These are phyloP conservation scores for Melanotaenia trifasciata DNA, from an alignment of 2,797 vertebrate species.

Conservation along the genomic window DNA sequence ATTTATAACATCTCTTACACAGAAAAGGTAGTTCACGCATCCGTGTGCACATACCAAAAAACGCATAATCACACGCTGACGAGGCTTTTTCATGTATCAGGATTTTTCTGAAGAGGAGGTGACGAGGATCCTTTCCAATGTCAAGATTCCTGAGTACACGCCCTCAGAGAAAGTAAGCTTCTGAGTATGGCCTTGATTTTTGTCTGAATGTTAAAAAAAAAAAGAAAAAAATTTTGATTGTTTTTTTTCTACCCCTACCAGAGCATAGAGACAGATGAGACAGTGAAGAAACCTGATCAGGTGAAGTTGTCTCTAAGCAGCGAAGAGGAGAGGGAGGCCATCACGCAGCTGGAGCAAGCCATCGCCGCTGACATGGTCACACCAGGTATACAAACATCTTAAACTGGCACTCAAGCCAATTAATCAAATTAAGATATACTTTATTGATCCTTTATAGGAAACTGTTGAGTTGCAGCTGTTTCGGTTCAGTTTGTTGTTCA, in stretches of 20 bases:
- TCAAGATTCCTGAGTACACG: constrained; percentile 91
- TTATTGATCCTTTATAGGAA: too few species aligned
- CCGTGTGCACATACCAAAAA: neutral
- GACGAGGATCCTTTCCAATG: constrained; percentile 82
- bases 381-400: constrained; percentile 79
- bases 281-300: constrained; percentile 92
- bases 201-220: neutral
- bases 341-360: constrained; percentile 88
- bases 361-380: constrained; percentile 84
- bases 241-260: constrained; percentile 56
- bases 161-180: constrained; percentile 92
- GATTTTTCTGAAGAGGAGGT: constrained; percentile 87
- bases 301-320: constrained; percentile 88
- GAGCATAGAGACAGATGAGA: constrained; percentile 96
- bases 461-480: too few species aligned
- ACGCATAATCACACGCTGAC: neutral
- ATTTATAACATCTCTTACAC: constrained; percentile 90
- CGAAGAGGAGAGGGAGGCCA: constrained; percentile 94
- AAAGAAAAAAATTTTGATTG: neutral
- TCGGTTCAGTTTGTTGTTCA: too few species aligned
- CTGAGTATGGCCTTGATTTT: neutral
- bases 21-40: constrained; percentile 83
- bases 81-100: constrained; percentile 67
- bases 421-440: neutral
- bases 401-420: neutral